Percentiles rank a stretch among this genome's conserved stretches.
Evolutionary conservation across 1,140 invertebrate genomes (phyloP).

Genomic region (Stenopsyche tienmushanensis): DNA sequence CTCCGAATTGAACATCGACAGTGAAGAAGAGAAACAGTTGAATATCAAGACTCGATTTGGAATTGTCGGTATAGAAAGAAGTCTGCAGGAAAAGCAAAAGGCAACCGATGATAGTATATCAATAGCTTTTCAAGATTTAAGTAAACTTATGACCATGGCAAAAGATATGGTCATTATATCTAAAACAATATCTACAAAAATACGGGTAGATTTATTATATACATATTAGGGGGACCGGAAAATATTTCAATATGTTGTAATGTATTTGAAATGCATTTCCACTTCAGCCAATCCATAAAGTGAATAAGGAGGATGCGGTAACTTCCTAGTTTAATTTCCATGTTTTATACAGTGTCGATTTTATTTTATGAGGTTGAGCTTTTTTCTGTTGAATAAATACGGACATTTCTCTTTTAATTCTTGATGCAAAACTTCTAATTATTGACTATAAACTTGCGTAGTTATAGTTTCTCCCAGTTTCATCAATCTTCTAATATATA

Average conservation of each 20-base stretch:
- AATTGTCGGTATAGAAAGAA: slow-evolving; percentile 94
- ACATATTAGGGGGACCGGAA: no score
- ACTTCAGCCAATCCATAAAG: no score
- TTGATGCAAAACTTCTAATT: no score
- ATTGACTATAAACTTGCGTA: no score
- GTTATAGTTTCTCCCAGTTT: no score
- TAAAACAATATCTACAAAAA: slow-evolving; percentile 90
- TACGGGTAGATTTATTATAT: slow-evolving; percentile 63
- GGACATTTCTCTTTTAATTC: no score
- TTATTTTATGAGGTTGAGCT: no score
- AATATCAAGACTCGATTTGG: slow-evolving; percentile 76
- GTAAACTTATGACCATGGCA: slow-evolving; percentile 91
- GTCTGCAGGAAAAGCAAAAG: slow-evolving; percentile 85
- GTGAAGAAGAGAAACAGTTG: slow-evolving; percentile 44
- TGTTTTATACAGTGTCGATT: no score
- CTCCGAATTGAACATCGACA: slow-evolving; percentile 42
- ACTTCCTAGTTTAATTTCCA: no score
- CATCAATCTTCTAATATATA: no score
- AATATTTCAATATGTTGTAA: neutral
- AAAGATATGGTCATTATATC: slow-evolving; percentile 96
- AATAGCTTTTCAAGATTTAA: slow-evolving; percentile 93
- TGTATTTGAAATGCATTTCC: neutral
- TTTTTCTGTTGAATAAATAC: no score
- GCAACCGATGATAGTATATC: slow-evolving; percentile 89
- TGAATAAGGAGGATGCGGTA: no score